Percentiles rank a stretch among this genome's conserved stretches.
Conservation (phyloP, 2,888 invertebrate genomes). For the Torymus aiolomorphi region DNA sequence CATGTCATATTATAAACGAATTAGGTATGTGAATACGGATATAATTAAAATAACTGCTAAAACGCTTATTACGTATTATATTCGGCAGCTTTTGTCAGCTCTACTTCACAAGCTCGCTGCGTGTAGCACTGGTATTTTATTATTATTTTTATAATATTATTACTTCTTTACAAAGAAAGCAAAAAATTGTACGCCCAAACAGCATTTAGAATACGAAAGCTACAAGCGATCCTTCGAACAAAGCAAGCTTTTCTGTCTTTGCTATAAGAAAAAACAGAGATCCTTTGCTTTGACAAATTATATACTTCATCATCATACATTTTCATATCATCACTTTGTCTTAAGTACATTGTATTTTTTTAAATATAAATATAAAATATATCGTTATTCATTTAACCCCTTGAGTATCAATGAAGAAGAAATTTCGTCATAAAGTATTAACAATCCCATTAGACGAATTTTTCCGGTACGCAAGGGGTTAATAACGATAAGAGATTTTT, state of each 20-base stretch:
- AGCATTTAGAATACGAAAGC: slow-evolving; percentile 35
- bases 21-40: slow-evolving; percentile 55
- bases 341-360: slow-evolving; percentile 22
- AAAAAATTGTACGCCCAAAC: slow-evolving; percentile 24
- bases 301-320: slow-evolving; percentile 53
- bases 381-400: not conserved
- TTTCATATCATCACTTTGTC: slow-evolving; percentile 56
- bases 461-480: no score
- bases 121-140: slow-evolving; percentile 67
- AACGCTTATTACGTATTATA: slow-evolving; percentile 55
- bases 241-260: slow-evolving; percentile 36
- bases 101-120: slow-evolving; percentile 73
- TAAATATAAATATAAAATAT: slow-evolving; percentile 20
- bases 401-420: no score
- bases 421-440: no score
- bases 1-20: slow-evolving; percentile 44
- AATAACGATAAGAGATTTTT: slow-evolving; percentile 28
- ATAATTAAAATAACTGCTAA: slow-evolving; percentile 56
- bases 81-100: slow-evolving; percentile 73
- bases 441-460: no score
- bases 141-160: slow-evolving; percentile 42
- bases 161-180: slow-evolving; percentile 15
- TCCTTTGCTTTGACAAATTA: slow-evolving; percentile 30
- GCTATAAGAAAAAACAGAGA: slow-evolving; percentile 19
- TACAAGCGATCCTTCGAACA: slow-evolving; percentile 58